Base-by-base conservation (phyloP, 1,140 invertebrate species). In the Diprion similis region DNA sequence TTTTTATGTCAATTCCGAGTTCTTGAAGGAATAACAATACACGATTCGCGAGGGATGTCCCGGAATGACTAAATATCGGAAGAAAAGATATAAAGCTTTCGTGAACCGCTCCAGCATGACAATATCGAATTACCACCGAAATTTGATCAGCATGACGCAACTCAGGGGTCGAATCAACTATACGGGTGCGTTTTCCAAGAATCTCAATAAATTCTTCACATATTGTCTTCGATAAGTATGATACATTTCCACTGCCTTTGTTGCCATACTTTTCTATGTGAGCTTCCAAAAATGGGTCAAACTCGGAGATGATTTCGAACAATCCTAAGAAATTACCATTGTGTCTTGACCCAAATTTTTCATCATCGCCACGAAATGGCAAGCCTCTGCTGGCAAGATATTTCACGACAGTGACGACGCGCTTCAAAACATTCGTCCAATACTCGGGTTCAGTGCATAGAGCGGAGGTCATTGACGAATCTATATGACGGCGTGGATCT, bases 131-230 rank as follows among this genome's bases (percentile, higher is more conserved):
- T 59, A 70, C 51, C 4, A 77, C 45, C 13, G 76, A 71, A 13
- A 80, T 69, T 46, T 83, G 78, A 65, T 82, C 81, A 48, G 75
- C 66, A 68, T 81, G 74, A 8, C 74, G 73, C 71, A 81, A 68
- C 71, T 81, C 75, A 51, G 78, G 77, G n/a, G 78, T 81, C 10
- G 75, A 79, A 71, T 83, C 80, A 65, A 80, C 45, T 24, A 77
- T 80, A 24, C 59, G 24, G 68, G 75, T 64, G 45, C 79, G 70
- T 3, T 80, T 68, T 10, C 73, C 77, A 74, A 79, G 78, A 24
- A 79, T 37, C 59, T 75, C 18, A 73, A 80, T 80, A 48, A 81
- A 79, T 70, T 80, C 76, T 17, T 78, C 73, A 70, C 75, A 79
- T 45, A 76, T 77, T 18, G 71, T 77, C 48, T 73, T 75, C 7